A percentile compares a stretch with the other conserved stretches of the same genome.
These are phyloP conservation scores for Sebastes matsubarae DNA, from an alignment of 2,797 vertebrate genomes.

Conservation along the genomic window DNA sequence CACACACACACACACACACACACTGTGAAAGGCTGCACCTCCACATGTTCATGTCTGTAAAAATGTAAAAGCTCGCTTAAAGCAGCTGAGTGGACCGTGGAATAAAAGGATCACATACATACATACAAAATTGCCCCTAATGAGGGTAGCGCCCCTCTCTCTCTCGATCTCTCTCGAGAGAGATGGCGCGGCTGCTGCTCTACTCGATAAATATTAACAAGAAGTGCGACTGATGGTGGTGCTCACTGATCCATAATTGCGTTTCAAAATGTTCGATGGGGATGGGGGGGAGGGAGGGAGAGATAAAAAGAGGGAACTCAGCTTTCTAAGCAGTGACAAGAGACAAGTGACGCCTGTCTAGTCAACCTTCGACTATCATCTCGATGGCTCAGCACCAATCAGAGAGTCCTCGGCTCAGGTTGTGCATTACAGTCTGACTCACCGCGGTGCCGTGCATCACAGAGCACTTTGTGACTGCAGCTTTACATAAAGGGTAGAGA, in stretches of 20 bases:
- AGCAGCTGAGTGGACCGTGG: conserved; percentile 69
- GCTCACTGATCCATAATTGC: conserved; percentile 87
- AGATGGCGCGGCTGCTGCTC: conserved; percentile 80
- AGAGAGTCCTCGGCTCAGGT: conserved; percentile 38
- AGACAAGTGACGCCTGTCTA: conserved; percentile 60
- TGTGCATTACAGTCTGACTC: conserved; percentile 50
- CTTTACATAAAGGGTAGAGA: conserved; percentile 21
- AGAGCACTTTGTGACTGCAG: conserved; percentile 17
- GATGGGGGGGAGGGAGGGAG: conserved; percentile 21
- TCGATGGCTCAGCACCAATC: conserved; percentile 44
- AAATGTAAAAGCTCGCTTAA: conserved; percentile 70
- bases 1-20: conserved; percentile 1
- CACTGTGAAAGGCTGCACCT: conserved; percentile 59
- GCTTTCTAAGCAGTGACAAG: conserved; percentile 51
- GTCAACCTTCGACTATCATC: conserved; percentile 51
- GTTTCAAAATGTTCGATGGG: conserved; percentile 81
- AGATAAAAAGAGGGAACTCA: conserved; percentile 55
- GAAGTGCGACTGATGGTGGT: conserved; percentile 82
- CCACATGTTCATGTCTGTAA: conserved; percentile 76
- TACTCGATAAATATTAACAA: conserved; percentile 88
- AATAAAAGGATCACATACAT: conserved; percentile 49
- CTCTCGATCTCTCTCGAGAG: conserved; percentile 29
- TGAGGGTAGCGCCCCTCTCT: conserved; percentile 75
- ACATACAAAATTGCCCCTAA: conserved; percentile 73
- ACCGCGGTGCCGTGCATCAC: conserved; percentile 40